These are phyloP conservation scores for Erpetoichthys calabaricus DNA, from an alignment of 2,797 vertebrate species.

Conservation along the genomic window DNA sequence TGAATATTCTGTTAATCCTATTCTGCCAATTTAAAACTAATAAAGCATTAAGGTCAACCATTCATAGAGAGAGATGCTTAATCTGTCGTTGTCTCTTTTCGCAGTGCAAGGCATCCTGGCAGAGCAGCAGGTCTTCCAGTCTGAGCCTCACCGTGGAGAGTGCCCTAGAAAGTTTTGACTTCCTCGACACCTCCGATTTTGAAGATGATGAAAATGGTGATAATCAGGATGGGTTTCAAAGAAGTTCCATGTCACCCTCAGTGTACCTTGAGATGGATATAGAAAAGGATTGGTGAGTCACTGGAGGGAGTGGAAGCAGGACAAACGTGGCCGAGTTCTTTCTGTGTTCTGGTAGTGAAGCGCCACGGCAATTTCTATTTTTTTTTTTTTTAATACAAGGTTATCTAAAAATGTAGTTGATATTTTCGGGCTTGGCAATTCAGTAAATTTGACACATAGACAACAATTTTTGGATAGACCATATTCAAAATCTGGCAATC, in stretches of 20 bases:
- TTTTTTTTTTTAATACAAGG: no score
- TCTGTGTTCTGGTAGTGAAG: no score
- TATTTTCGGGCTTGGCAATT: no score
- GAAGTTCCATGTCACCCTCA: slow-evolving; percentile 52
- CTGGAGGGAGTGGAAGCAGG: slow-evolving; percentile 3
- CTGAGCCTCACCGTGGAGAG: slow-evolving; percentile 94
- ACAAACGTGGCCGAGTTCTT: background rate
- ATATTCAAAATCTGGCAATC: no score
- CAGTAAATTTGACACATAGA: no score
- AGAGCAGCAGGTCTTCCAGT: slow-evolving; percentile 86
- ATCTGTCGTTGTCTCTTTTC: slow-evolving; percentile 34
- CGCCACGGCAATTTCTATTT: no score
- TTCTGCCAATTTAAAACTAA: no score
- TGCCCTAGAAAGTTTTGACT: slow-evolving; percentile 96
- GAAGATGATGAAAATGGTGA: slow-evolving; percentile 81
- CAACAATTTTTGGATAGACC: no score
- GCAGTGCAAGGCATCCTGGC: slow-evolving; percentile 78
- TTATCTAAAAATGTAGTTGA: no score
- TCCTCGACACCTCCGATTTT: slow-evolving; percentile 97
- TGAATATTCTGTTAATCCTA: no score
- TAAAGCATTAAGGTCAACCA: no score
- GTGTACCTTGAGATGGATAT: slow-evolving; percentile 73
- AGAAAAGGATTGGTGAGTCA: slow-evolving; percentile 73
- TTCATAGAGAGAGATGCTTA: no score
- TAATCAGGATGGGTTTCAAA: slow-evolving; percentile 51